A percentile compares a stretch with the other conserved stretches of the same genome.
These are phyloP conservation scores for Gouania willdenowi DNA, from an alignment of 2,797 vertebrate genomes.

Conservation along the genomic window DNA sequence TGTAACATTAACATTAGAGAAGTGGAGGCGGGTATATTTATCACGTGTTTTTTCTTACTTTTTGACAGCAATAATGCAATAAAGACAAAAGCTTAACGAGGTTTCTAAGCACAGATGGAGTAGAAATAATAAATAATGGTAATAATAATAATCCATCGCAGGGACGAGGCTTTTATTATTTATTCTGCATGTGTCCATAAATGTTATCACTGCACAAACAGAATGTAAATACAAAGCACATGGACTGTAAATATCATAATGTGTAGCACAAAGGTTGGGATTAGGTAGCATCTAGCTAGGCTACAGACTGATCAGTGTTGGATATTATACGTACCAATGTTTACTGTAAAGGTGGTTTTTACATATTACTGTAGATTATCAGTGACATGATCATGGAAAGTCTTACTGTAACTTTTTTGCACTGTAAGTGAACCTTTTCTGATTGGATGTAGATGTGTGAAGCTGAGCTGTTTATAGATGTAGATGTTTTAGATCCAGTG, in stretches of 20 bases:
- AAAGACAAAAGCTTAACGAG: background rate
- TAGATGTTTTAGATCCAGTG: no score
- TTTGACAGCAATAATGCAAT: slow-evolving; percentile 1
- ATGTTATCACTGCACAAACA: slow-evolving; percentile 25
- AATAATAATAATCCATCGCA: slow-evolving; percentile 1
- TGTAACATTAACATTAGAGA: no score
- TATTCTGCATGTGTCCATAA: slow-evolving; percentile 16
- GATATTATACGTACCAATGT: slow-evolving; percentile 44
- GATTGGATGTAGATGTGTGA: slow-evolving; percentile 27
- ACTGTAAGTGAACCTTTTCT: slow-evolving; percentile 40
- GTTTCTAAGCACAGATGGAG: slow-evolving; percentile 29
- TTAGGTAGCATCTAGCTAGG: slow-evolving; percentile 34
- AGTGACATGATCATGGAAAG: slow-evolving; percentile 39
- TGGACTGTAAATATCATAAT: slow-evolving; percentile 48
- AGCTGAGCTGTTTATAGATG: no score
- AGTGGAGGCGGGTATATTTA: slow-evolving; percentile 5
- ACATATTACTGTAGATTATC: slow-evolving; percentile 48
- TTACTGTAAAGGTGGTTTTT: slow-evolving; percentile 57
- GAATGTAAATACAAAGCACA: slow-evolving; percentile 54
- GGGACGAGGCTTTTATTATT: background rate
- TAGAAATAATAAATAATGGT: no score
- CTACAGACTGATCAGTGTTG: slow-evolving; percentile 46
- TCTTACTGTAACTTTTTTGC: slow-evolving; percentile 43
- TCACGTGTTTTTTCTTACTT: background rate
- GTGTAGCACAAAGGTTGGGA: slow-evolving; percentile 20